Evolutionary conservation across 2,797 vertebrate species (phyloP).

Genomic region (Pelodytes ibericus): DNA sequence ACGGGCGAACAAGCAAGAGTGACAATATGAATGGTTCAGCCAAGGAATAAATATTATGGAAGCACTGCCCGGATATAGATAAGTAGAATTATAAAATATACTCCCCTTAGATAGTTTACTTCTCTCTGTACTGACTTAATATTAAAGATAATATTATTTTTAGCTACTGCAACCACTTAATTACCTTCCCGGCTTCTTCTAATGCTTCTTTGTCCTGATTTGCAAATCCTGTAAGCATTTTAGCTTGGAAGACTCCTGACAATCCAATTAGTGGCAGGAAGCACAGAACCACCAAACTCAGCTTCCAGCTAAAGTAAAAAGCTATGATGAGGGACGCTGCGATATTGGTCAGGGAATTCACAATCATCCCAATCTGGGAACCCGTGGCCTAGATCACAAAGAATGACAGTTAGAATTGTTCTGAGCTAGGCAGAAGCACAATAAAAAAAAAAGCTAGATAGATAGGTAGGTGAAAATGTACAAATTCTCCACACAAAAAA

Average conservation of each 20-base stretch:
- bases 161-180: not conserved
- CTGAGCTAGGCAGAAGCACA: no score
- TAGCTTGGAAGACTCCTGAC: slow-evolving; percentile 88
- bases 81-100: no score
- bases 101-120: no score
- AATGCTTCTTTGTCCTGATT: slow-evolving; percentile 90
- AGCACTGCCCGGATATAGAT: no score
- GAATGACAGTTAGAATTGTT: not conserved
- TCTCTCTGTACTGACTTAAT: no score
- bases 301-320: slow-evolving; percentile 98
- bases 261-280: slow-evolving; percentile 94
- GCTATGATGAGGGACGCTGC: slow-evolving; percentile 87
- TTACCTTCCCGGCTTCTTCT: slow-evolving; percentile 88
- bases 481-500: no score
- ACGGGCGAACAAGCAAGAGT: no score
- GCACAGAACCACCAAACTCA: slow-evolving; percentile 88
- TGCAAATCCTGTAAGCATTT: slow-evolving; percentile 92
- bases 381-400: slow-evolving; percentile 84
- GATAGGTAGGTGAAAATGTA: no score
- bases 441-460: no score
- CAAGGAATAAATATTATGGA: no score
- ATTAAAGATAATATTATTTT: not conserved
- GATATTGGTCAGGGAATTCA: slow-evolving; percentile 90
- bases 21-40: no score
- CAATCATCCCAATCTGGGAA: slow-evolving; percentile 96